Conservation (phyloP, 2,113 vertebrate genomes). For the Chaetorhynchus papuensis region DNA sequence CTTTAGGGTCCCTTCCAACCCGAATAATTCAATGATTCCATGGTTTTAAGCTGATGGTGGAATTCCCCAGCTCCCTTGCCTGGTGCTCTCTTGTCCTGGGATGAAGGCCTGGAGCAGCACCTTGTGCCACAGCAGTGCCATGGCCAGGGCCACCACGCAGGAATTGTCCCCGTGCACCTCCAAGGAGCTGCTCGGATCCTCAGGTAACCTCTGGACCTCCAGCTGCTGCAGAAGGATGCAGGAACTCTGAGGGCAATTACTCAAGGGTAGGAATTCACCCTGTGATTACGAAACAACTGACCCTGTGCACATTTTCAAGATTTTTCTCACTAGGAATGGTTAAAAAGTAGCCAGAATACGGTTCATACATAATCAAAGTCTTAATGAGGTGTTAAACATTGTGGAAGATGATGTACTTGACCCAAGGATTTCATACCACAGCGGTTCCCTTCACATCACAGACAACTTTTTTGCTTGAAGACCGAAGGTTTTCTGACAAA, state of each 20-base stretch:
- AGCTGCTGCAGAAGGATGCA: background rate
- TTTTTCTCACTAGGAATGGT: conserved; percentile 12
- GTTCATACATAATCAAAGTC: background rate
- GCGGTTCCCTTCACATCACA: background rate
- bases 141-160: background rate
- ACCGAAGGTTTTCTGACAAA: background rate
- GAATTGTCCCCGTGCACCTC: background rate
- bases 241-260: background rate
- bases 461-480: background rate
- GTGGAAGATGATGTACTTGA: background rate
- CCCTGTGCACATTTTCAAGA: background rate
- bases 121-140: background rate
- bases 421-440: background rate
- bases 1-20: fast-evolving
- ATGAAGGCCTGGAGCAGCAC: background rate
- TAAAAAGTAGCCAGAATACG: conserved; percentile 44
- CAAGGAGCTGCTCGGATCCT: background rate
- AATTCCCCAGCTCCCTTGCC: background rate
- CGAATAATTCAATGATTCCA: background rate
- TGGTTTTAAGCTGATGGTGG: background rate
- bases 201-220: conserved; percentile 18
- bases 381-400: conserved; percentile 31
- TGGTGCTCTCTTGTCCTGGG: background rate
- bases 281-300: background rate
- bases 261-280: background rate